Conservation (phyloP, 2,797 vertebrate species). For the Phylloscopus collybita region DNA sequence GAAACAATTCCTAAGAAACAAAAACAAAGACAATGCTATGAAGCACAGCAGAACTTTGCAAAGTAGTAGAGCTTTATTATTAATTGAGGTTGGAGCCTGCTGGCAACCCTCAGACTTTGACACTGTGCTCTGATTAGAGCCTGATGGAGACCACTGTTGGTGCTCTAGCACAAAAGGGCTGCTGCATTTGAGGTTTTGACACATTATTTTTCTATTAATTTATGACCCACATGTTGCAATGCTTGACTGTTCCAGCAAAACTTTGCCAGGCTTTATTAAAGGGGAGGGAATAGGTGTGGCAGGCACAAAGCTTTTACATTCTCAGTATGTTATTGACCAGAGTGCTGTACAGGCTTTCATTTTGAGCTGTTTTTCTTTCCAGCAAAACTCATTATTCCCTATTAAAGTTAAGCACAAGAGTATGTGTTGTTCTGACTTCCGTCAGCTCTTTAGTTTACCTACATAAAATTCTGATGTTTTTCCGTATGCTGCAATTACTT, state of each 20-base stretch:
- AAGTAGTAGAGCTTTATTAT: not conserved
- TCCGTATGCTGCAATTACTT: not conserved
- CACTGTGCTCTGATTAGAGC: not conserved
- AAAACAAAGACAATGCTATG: not conserved
- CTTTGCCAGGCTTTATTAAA: not conserved
- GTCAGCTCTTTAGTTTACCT: not conserved
- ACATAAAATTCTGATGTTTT: not conserved
- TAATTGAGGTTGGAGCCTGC: not conserved
- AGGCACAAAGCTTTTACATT: not conserved
- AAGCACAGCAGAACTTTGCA: not conserved
- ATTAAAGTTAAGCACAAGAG: not conserved
- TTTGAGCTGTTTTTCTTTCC: not conserved
- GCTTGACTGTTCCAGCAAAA: not conserved
- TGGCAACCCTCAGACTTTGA: not conserved
- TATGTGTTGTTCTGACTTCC: not conserved
- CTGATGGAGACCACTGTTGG: not conserved
- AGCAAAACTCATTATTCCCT: not conserved
- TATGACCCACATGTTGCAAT: not conserved
- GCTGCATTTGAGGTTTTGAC: not conserved
- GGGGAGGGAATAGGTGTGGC: slow-evolving; percentile 18
- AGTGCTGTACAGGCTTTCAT: not conserved
- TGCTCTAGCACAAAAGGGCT: not conserved
- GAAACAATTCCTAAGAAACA: not conserved
- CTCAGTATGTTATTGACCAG: not conserved
- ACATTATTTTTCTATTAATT: not conserved